Percentiles rank a stretch among this genome's conserved stretches.
Conservation (phyloP, 2,797 vertebrate genomes). For the Sciaenops ocellatus region DNA sequence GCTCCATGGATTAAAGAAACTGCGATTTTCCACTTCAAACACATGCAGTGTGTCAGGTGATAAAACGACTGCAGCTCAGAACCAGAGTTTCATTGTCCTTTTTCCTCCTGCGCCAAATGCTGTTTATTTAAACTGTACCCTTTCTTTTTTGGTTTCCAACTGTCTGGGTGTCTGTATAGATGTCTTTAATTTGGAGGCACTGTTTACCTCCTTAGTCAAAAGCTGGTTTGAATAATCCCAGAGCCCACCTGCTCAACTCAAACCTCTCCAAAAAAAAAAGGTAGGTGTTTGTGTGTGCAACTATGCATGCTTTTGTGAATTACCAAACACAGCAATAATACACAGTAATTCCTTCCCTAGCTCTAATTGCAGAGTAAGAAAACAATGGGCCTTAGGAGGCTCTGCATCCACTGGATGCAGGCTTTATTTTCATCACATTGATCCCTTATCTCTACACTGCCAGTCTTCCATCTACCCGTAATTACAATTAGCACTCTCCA, state of each 20-base stretch:
- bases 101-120: constrained; percentile 63
- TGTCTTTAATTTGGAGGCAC: constrained; percentile 47
- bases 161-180: constrained; percentile 56
- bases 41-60: constrained; percentile 68
- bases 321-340: constrained; percentile 60
- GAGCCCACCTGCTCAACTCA: constrained; percentile 65
- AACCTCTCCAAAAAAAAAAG: constrained; percentile 40
- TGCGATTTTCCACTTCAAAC: constrained; percentile 84
- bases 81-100: constrained; percentile 74
- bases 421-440: constrained; percentile 69
- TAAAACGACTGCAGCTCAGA: constrained; percentile 78
- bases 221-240: constrained; percentile 74
- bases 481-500: constrained; percentile 71
- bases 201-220: constrained; percentile 74
- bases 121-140: constrained; percentile 73
- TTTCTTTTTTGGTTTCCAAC: constrained; percentile 58
- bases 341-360: constrained; percentile 52
- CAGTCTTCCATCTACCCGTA: constrained; percentile 62
- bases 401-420: constrained; percentile 60
- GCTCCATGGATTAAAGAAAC: constrained; percentile 85
- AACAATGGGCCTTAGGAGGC: constrained; percentile 64
- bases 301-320: constrained; percentile 48
- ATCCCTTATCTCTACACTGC: constrained; percentile 68
- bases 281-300: constrained; percentile 35
- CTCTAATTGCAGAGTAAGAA: constrained; percentile 66